phyloP scores from a whole-genome alignment of 2,113 vertebrate genomes.

The Corythornis madagascariensis region DNA sequence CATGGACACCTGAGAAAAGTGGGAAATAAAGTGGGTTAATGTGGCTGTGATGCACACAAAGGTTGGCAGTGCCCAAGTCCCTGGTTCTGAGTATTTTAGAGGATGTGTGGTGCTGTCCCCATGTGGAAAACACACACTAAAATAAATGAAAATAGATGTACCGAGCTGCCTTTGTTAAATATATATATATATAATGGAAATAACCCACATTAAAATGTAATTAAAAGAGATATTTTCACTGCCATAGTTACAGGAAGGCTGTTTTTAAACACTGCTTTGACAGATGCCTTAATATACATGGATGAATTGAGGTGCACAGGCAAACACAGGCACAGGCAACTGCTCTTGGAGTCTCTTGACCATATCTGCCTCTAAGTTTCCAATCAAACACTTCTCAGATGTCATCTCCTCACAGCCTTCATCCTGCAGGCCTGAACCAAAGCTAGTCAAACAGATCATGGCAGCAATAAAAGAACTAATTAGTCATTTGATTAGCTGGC shows the following conservation, averaged over 20 bases:
- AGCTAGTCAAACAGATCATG: background rate
- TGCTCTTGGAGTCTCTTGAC: background rate
- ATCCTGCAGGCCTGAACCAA: constrained; percentile 9
- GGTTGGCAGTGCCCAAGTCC: background rate
- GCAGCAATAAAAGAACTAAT: background rate
- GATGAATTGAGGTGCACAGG: background rate
- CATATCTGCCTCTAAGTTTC: background rate
- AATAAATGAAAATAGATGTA: background rate
- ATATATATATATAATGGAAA: background rate
- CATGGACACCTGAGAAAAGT: constrained; percentile 59
- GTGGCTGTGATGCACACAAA: background rate
- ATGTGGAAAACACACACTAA: background rate
- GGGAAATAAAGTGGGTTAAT: constrained; percentile 30
- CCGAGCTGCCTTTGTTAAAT: background rate
- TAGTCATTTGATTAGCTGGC: constrained; percentile 27
- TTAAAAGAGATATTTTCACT: background rate
- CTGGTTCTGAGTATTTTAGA: background rate
- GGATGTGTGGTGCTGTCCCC: background rate
- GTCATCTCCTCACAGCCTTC: background rate
- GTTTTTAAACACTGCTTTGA: background rate
- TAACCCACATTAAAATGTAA: background rate
- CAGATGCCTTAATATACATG: background rate
- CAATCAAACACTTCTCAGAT: background rate
- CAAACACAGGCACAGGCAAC: background rate
- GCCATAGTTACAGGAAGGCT: background rate